Evolutionary conservation across 2,113 vertebrate genomes (phyloP), one percentile per base, ranked within the genome.

Genomic region (Lutjanus erythropterus): DNA sequence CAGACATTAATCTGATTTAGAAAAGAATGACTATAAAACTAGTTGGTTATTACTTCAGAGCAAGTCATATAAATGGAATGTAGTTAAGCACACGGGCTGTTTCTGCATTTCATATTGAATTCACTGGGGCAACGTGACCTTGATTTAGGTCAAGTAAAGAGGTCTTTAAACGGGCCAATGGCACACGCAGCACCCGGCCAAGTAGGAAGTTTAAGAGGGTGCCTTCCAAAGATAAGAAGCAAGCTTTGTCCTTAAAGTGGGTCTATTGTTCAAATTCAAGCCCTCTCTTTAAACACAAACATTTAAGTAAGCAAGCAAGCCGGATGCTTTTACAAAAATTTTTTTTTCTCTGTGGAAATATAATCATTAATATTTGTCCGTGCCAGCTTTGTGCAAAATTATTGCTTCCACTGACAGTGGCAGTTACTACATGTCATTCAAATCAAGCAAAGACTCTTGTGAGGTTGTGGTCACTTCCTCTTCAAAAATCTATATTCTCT

Each of bases 121-220:
- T 66, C 72, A 29, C 0, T 27, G 5, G 23, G 35, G 44, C n/a
- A n/a, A 49, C 62, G 21, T 87, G 83, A 89, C 88, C 85, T 87
- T 78, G 74, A 85, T 18, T 52, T 62, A 86, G 83, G 80, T 90
- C 62, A 72, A 64, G 49, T 75, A 87, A 88, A 76, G 52, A 15
- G 75, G 70, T 59, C 84, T 84, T 87, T n/a, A 42, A 75, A 80
- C 37, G 52, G 64, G 21, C 66, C 76, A 73, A 19, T 46, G 73
- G 53, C 52, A 49, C 41, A 65, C 64, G 42, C 62, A 69, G 75
- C 67, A 58, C 52, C 29, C 33, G 44, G 84, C 81, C 74, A 71
- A 87, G 86, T 90, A 93, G 92, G 92, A 94, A 92, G 86, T 91
- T 81, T 76, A 83, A 77, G 74, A 79, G 88, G 86, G 91, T 93